Conservation (phyloP, 2,888 invertebrate species). For the Agonopterix arenella region DNA sequence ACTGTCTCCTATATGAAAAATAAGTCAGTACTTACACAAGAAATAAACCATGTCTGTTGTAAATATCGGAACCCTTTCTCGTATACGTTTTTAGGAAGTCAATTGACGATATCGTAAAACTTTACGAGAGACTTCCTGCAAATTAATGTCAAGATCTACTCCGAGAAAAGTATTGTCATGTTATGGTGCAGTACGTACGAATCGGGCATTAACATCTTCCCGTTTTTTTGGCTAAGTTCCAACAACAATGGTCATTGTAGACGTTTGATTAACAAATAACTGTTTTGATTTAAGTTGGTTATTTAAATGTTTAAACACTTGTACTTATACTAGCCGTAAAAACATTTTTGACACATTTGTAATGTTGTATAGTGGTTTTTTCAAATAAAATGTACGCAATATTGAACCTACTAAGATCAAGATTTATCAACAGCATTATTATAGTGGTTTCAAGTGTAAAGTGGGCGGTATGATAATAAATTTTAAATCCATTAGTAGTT, state of each 20-base stretch:
- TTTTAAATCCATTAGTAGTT: constrained; percentile 73
- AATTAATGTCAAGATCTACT: constrained; percentile 45
- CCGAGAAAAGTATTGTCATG: constrained; percentile 2
- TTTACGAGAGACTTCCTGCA: constrained; percentile 68
- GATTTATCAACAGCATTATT: constrained; percentile 5
- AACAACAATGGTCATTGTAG: no score
- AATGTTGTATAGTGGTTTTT: no score
- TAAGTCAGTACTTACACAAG: no score
- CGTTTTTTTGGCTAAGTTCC: neutral
- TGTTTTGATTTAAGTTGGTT: no score
- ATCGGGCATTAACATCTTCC: neutral
- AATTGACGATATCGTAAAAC: constrained; percentile 63
- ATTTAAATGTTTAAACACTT: no score
- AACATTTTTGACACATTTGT: no score
- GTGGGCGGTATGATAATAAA: constrained; percentile 69
- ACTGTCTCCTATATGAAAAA: no score
- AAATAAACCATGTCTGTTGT: constrained; percentile 2
- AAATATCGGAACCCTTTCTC: constrained; percentile 46
- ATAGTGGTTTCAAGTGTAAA: constrained; percentile 25
- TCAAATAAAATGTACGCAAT: neutral
- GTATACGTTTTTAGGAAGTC: constrained; percentile 48
- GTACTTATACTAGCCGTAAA: no score
- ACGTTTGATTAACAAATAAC: no score
- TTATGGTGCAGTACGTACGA: neutral
- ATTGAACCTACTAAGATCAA: no score